These are phyloP conservation scores for Novumbra hubbsi DNA, from an alignment of 2,797 vertebrate genomes.

Conservation along the genomic window DNA sequence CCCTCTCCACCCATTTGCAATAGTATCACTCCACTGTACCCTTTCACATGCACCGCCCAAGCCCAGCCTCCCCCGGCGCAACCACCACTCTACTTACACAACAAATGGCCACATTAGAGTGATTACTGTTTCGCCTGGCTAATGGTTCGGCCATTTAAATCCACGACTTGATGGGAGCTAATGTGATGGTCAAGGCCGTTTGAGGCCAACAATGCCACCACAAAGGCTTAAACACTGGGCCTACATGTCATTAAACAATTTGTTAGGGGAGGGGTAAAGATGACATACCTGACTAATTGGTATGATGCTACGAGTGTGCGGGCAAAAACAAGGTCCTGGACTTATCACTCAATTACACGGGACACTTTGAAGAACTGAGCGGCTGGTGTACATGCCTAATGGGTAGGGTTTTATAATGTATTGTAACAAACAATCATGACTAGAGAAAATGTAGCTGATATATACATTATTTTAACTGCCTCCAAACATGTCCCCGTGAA, in stretches of 20 bases:
- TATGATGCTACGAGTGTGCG: conserved; percentile 55
- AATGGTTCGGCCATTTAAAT: conserved; percentile 73
- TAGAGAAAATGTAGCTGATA: neutral
- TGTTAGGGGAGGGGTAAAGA: conserved; percentile 43
- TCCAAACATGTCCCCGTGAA: neutral
- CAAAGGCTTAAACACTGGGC: conserved; percentile 56
- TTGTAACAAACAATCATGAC: neutral
- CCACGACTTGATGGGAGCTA: conserved; percentile 63
- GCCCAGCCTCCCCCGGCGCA: conserved; percentile 36
- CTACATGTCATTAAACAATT: conserved; percentile 70
- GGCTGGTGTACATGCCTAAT: conserved; percentile 43
- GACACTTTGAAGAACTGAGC: conserved; percentile 44
- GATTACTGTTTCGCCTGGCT: conserved; percentile 77
- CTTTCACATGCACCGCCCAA: conserved; percentile 72
- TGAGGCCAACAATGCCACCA: conserved; percentile 58
- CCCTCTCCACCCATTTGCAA: conserved; percentile 68
- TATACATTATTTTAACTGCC: neutral
- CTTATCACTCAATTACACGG: conserved; percentile 61
- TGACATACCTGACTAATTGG: conserved; percentile 47
- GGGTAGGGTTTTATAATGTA: neutral
- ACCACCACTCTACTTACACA: conserved; percentile 76
- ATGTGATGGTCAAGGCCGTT: conserved; percentile 69
- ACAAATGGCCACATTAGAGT: conserved; percentile 77
- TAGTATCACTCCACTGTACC: conserved; percentile 62
- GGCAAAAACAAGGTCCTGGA: conserved; percentile 55